A percentile compares a stretch with the other conserved stretches of the same genome.
These are phyloP conservation scores for Gymnocheta viridis DNA, from an alignment of 2,888 invertebrate species.

Conservation along the genomic window DNA sequence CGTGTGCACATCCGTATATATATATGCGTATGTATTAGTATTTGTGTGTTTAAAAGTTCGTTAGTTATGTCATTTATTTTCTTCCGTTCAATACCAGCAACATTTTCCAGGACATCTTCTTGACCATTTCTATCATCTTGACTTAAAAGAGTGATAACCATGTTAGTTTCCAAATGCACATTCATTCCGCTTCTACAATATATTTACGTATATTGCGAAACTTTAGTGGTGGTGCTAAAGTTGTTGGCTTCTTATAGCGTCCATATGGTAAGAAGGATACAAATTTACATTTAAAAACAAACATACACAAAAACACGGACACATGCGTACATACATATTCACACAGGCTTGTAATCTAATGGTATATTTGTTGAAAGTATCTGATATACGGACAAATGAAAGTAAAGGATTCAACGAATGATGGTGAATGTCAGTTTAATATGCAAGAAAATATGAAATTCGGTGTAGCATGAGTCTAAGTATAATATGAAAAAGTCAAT, in stretches of 20 bases:
- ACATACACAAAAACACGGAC: not conserved
- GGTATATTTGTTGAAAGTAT: constrained; percentile 23
- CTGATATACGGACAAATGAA: constrained; percentile 29
- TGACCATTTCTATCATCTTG: constrained; percentile 39
- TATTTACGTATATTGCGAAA: constrained; percentile 35
- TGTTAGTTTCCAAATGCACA: constrained; percentile 40
- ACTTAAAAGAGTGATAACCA: constrained; percentile 29
- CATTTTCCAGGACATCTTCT: constrained; percentile 40
- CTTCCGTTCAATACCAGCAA: constrained; percentile 33
- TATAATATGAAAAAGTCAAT: constrained; percentile 34
- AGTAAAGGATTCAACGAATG: constrained; percentile 39
- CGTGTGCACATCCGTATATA: not conserved
- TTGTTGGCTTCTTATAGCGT: constrained; percentile 36
- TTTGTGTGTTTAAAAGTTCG: constrained; percentile 1
- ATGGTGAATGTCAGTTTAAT: constrained; percentile 52
- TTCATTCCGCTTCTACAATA: constrained; percentile 22
- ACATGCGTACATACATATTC: not conserved
- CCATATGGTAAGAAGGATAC: not conserved
- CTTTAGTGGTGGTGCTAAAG: constrained; percentile 10
- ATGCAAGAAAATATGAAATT: constrained; percentile 46
- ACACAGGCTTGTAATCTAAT: not conserved
- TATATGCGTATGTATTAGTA: not conserved
- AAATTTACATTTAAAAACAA: constrained; percentile 3
- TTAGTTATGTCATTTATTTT: constrained; percentile 36
- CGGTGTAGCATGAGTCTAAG: constrained; percentile 33